These are phyloP conservation scores for Ptilodon capucinus DNA, from an alignment of 2,888 invertebrate genomes.

Conservation along the genomic window DNA sequence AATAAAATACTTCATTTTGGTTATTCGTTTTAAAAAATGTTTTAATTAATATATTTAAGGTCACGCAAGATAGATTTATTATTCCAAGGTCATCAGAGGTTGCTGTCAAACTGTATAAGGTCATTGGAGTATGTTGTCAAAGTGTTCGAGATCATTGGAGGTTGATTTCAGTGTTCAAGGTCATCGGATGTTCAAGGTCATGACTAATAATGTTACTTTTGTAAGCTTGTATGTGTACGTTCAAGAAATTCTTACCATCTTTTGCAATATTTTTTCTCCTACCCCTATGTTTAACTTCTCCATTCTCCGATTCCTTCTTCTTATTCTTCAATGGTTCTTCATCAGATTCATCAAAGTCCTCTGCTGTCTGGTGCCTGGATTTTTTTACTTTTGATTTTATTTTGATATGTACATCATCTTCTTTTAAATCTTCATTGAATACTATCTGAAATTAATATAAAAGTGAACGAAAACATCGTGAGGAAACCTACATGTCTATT, in stretches of 20 bases:
- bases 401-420: conserved; percentile 4
- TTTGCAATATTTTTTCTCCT: conserved; percentile 9
- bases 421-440: conserved; percentile 16
- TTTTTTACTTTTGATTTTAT: conserved; percentile 16
- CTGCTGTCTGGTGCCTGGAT: conserved; percentile 20
- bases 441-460: conserved; percentile 21
- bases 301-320: conserved; percentile 12
- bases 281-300: conserved; percentile 4
- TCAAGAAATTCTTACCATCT: conserved; percentile 1
- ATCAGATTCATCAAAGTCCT: conserved; percentile 57
- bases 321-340: conserved; percentile 58
- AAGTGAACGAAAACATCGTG: neutral
- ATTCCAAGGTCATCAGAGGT: conserved; percentile 2
- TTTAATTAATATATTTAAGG: no score
- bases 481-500: no score
- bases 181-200: no score
- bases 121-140: neutral
- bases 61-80: neutral
- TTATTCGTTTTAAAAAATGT: no score
- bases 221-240: no score
- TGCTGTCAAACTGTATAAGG: neutral
- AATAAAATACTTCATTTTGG: no score
- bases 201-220: no score
- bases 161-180: no score
- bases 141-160: no score